Evolutionary conservation across 2,113 vertebrate species (phyloP).

Genomic region (Porphyrio hochstetteri): DNA sequence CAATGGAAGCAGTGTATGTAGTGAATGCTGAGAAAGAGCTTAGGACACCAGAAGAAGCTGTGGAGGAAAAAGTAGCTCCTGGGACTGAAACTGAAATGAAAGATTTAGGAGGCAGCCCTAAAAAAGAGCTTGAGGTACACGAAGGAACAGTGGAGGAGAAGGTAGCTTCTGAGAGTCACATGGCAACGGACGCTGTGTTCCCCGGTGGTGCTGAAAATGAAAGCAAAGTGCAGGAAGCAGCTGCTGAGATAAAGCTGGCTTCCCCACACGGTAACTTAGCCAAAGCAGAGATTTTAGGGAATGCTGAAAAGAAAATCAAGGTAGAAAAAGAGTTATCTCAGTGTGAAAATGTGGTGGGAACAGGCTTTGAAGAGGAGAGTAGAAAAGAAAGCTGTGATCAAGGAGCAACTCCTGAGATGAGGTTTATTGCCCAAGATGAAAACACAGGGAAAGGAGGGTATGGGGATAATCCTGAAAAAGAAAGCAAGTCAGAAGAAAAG

Average conservation of each 20-base stretch:
- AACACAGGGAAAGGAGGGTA: background rate
- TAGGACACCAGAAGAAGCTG: background rate
- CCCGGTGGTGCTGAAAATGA: background rate
- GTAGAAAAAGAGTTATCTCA: background rate
- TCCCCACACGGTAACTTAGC: background rate
- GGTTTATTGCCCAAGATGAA: background rate
- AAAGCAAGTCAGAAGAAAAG: background rate
- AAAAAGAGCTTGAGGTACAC: background rate
- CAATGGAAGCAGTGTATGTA: background rate
- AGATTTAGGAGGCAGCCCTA: background rate
- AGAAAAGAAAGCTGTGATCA: background rate
- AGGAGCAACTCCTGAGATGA: background rate
- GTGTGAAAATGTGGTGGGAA: background rate
- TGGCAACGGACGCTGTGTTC: rapidly evolving
- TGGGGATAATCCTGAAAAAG: background rate
- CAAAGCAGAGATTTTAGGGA: background rate
- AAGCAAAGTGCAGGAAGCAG: background rate
- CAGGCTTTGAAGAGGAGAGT: background rate
- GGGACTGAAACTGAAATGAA: background rate
- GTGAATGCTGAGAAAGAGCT: background rate
- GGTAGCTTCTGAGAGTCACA: background rate
- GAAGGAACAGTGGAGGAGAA: background rate
- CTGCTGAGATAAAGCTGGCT: background rate
- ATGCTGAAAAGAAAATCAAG: background rate
- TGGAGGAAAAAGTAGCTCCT: background rate